Percentiles rank a stretch among this genome's conserved stretches.
Conservation (phyloP, 2,888 invertebrate genomes). For the Poecilus cupreus region DNA sequence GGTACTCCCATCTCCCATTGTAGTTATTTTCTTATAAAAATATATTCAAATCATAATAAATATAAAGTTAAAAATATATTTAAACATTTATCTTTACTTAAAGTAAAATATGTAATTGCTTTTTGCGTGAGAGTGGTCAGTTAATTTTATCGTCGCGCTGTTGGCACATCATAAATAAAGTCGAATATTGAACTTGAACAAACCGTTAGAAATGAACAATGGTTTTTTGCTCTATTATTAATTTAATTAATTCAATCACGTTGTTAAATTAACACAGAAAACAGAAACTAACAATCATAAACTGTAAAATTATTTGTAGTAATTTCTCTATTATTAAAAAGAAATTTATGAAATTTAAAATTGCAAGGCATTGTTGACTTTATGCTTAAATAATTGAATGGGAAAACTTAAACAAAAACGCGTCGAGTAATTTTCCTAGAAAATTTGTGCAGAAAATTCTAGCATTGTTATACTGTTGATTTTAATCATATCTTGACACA, state of each 20-base stretch:
- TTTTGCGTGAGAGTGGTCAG: too few species aligned
- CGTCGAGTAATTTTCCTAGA: background rate
- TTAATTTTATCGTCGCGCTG: background rate
- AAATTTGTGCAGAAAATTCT: background rate
- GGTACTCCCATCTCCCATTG: too few species aligned
- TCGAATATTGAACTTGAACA: constrained; percentile 15
- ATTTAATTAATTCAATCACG: background rate
- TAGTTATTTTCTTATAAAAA: too few species aligned
- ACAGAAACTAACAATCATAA: background rate
- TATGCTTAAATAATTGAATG: background rate
- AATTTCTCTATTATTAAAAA: constrained; percentile 6
- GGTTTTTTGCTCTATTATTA: constrained; percentile 1
- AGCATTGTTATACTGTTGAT: too few species aligned
- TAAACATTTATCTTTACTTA: too few species aligned
- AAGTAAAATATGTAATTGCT: too few species aligned
- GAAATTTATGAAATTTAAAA: background rate
- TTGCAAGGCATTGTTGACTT: background rate
- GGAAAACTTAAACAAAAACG: background rate
- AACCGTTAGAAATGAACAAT: background rate
- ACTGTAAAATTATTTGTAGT: background rate
- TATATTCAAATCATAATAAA: too few species aligned
- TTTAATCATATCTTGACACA: too few species aligned
- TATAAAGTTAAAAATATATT: too few species aligned
- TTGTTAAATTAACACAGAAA: background rate
- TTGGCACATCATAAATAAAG: background rate